Evolutionary conservation across 2,888 invertebrate genomes (phyloP), one percentile per base, ranked within the genome.

Genomic region (Stenodera caucasica): DNA sequence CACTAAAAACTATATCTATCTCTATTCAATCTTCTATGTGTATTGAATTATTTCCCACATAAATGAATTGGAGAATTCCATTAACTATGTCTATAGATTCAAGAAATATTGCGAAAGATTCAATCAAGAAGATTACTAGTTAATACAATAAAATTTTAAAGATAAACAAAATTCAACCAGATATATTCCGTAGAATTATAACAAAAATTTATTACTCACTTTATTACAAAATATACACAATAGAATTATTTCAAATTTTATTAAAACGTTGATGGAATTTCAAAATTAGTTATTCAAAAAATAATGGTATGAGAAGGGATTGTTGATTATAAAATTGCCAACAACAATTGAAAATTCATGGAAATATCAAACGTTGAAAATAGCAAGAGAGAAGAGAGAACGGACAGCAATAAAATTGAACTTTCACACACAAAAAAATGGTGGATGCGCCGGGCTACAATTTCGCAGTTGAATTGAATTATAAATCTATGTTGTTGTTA

Each of bases 391-490:
- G 49, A 32, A 12, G 32, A 30, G 14, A 33, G 11, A 18, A 14
- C 11, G 15, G 52, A 32, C 9, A 29, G 14, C n/a, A 30, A 15
- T 30, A 51, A n/a, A 51, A 51, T 9, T n/a, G n/a, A n/a, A n/a
- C n/a, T n/a, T n/a, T n/a, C n/a, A n/a, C n/a, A n/a, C n/a, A n/a
- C n/a, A n/a, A n/a, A 50, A 29, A 51, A 51, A 51, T 51, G 51
- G 51, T 32, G 51, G 51, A 51, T 51, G 51, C 30, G 51, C 51
- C 30, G 21, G 51, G 12, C n/a, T n/a, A n/a, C n/a, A n/a, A n/a
- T n/a, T n/a, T n/a, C n/a, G n/a, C n/a, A n/a, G n/a, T n/a, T n/a
- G n/a, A n/a, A n/a, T n/a, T n/a, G n/a, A n/a, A n/a, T n/a, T n/a
- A n/a, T n/a, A n/a, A n/a, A n/a, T n/a, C n/a, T n/a, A n/a, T n/a